Evolutionary conservation across 2,888 invertebrate species (phyloP).

Genomic region (Drepanosiphum platanoidis): DNA sequence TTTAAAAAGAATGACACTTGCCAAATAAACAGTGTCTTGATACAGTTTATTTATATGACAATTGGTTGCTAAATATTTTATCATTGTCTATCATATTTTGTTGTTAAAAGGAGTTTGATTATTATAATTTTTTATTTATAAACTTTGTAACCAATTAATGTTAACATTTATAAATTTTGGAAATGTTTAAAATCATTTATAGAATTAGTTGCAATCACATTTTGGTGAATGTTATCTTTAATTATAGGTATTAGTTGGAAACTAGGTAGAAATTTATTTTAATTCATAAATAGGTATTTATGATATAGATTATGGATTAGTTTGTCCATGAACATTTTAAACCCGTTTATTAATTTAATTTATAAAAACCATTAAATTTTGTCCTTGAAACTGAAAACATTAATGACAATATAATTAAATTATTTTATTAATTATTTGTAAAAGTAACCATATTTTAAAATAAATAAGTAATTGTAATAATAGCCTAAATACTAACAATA

Average conservation of each 20-base stretch:
- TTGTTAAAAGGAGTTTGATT: not conserved
- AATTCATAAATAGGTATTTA: too few relatives aligned
- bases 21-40: conserved; percentile 23
- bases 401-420: not conserved
- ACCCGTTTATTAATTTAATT: not conserved
- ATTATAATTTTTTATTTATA: not conserved
- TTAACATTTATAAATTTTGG: not conserved
- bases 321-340: not conserved
- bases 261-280: too few relatives aligned
- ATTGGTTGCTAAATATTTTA: conserved; percentile 1
- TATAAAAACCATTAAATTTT: not conserved
- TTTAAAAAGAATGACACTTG: conserved; percentile 39
- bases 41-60: conserved; percentile 27
- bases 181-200: not conserved
- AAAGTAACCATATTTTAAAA: too few relatives aligned
- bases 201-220: not conserved
- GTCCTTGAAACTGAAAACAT: not conserved
- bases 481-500: too few relatives aligned
- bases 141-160: too few relatives aligned
- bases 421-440: too few relatives aligned
- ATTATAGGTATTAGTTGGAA: too few relatives aligned
- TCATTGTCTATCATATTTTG: conserved; percentile 15
- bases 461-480: too few relatives aligned
- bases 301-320: not conserved
- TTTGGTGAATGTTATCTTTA: too few relatives aligned